Conservation (phyloP, 2,797 vertebrate genomes). For the Chlorospingus flavigularis region DNA sequence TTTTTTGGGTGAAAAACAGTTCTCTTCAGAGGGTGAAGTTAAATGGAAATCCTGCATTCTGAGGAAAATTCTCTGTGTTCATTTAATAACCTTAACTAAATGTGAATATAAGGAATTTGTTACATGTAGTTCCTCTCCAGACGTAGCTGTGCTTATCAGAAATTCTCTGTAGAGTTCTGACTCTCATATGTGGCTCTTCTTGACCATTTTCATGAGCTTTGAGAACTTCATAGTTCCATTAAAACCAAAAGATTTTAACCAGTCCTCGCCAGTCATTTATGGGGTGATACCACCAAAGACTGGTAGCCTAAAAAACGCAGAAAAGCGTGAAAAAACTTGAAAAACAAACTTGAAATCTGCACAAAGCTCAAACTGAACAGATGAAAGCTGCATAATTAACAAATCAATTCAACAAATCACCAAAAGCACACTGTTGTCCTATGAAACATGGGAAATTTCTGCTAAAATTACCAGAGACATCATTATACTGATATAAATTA, state of each 20-base stretch:
- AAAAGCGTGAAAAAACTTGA: neutral
- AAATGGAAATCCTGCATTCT: neutral
- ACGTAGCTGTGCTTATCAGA: neutral
- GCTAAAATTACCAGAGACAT: neutral
- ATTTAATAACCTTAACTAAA: neutral
- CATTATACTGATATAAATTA: neutral
- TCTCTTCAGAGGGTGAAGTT: neutral
- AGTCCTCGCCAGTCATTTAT: neutral
- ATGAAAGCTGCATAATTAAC: neutral
- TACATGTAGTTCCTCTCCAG: neutral
- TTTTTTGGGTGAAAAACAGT: neutral
- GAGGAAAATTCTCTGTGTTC: neutral
- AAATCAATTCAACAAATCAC: neutral
- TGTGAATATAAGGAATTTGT: neutral
- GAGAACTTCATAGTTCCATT: neutral
- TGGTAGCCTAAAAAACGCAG: neutral
- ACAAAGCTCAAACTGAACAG: neutral
- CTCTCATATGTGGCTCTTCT: neutral
- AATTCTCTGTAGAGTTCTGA: neutral
- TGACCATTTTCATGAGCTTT: neutral
- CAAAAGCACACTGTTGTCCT: neutral
- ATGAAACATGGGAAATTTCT: neutral
- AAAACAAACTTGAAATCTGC: neutral
- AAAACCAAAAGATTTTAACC: neutral
- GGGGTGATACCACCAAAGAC: rapidly evolving